These are phyloP conservation scores for Drymodes brunneopygia DNA, from an alignment of 2,113 vertebrate genomes.

Conservation along the genomic window DNA sequence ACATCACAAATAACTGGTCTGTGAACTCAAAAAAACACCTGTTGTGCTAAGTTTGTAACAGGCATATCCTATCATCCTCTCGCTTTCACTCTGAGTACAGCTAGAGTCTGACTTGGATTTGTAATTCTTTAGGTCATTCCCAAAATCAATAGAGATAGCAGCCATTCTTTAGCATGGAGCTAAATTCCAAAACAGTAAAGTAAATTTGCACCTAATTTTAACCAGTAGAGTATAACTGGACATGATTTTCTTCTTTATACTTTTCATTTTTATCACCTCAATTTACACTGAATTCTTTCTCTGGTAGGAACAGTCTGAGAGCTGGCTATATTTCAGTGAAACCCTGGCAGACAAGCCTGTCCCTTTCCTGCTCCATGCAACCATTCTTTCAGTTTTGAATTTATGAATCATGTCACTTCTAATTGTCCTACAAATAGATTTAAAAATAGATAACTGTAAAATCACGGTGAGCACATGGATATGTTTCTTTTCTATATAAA, in stretches of 20 bases:
- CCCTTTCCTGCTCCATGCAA: background rate
- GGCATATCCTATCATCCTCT: background rate
- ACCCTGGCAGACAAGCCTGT: background rate
- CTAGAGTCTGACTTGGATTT: background rate
- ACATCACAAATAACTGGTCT: background rate
- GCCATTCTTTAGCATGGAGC: background rate
- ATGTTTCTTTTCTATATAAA: background rate
- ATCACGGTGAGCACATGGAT: background rate
- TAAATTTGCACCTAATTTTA: background rate
- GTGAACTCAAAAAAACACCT: background rate
- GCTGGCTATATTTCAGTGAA: background rate
- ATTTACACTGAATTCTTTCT: background rate
- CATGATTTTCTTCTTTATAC: background rate
- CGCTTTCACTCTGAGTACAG: background rate
- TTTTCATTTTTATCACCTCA: background rate
- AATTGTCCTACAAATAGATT: background rate
- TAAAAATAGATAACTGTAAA: background rate
- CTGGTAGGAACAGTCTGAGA: background rate
- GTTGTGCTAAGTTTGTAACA: background rate
- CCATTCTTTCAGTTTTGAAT: background rate
- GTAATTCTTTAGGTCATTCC: background rate
- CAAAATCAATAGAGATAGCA: background rate
- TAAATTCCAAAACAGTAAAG: background rate
- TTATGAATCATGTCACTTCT: background rate
- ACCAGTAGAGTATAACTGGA: background rate